Percentiles rank a stretch among this genome's conserved stretches.
phyloP scores from a whole-genome alignment of 1,140 invertebrate genomes.

The Spodoptera litura region DNA sequence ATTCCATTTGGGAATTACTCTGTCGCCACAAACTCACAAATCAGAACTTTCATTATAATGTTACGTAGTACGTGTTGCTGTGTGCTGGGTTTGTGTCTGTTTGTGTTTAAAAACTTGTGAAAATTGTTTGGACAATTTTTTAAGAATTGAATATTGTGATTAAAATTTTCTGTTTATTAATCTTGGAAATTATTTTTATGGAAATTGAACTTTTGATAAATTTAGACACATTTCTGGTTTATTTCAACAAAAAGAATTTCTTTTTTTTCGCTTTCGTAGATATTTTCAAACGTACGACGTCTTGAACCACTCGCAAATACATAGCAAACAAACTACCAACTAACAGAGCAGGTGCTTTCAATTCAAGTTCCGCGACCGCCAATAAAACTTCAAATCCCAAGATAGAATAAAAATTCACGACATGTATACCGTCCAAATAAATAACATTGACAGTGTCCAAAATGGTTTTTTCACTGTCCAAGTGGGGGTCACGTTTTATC shows the following conservation, averaged over 20 bases:
- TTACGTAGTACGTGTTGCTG: slow-evolving; percentile 51
- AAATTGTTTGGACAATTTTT: too few relatives aligned
- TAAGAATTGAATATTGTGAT: too few relatives aligned
- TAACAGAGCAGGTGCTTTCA: slow-evolving; percentile 55
- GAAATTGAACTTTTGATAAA: too few relatives aligned
- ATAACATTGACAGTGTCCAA: slow-evolving; percentile 84
- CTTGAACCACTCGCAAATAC: background rate
- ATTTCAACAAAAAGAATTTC: too few relatives aligned
- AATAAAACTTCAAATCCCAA: slow-evolving; percentile 84
- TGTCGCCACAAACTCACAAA: slow-evolving; percentile 81
- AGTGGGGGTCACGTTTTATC: slow-evolving; percentile 72
- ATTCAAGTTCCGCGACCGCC: slow-evolving; percentile 58
- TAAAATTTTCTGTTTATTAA: too few relatives aligned
- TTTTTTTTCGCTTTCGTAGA: too few relatives aligned
- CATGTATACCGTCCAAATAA: slow-evolving; percentile 80
- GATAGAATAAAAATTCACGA: slow-evolving; percentile 82
- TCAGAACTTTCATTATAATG: slow-evolving; percentile 81
- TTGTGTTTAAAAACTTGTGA: background rate
- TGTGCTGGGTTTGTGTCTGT: slow-evolving; percentile 18
- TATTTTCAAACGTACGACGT: too few relatives aligned
- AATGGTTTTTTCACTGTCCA: slow-evolving; percentile 82
- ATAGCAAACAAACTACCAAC: background rate
- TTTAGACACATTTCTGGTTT: too few relatives aligned
- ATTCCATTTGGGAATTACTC: slow-evolving; percentile 85
- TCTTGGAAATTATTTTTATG: too few relatives aligned